Base-by-base conservation (phyloP, 2,888 invertebrate species). In the Catocala nupta region DNA sequence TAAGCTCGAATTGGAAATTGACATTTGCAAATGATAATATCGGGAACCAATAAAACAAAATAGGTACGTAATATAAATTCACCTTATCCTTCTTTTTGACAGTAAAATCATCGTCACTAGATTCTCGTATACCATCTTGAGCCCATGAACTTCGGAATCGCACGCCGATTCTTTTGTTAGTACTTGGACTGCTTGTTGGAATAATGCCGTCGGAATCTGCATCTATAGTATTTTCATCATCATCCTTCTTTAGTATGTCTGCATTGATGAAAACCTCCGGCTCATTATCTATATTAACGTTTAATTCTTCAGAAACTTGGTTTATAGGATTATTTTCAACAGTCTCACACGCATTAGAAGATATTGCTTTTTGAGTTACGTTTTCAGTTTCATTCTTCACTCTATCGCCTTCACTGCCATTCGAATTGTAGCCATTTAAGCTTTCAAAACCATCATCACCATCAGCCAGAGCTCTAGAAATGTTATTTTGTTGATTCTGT, bases 401-500 rank as follows among this genome's bases (percentile, higher is more conserved):
- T 68, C 81, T 88, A 45, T 93, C 93, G 48, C 81, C 89, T 67
- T 94, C 93, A 72, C 96, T 96, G 58, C 95, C 95, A 80, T 96
- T 96, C 0, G 97, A 97, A 71, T 96, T 96, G 83, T 97, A 97
- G 9, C 97, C 97, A 79, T 97, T 97, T 8, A 98, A 94, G 85
- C 97, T 97, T 90, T 98, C 98, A 81, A 98, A 97, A 11, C 97
- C 98, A 82, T 98, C 97, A 82, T 98, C 98, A 83, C 97, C 94
- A 65, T 95, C 95, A 36, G 91, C 91, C 50, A 92, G 85, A 0
- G 87, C 84, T 78, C 85, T 83, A 0, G 85, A 81, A 45, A 83
- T 75, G 48, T 84, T 85, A 4, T 8, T 47, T 16, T 47, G 47
- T 47, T 47, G 47, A 57, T 85, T 86, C 61, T 90, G 90, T 62